phyloP scores from a whole-genome alignment of 2,797 vertebrate species.

The Pseudocheirus occidentalis region DNA sequence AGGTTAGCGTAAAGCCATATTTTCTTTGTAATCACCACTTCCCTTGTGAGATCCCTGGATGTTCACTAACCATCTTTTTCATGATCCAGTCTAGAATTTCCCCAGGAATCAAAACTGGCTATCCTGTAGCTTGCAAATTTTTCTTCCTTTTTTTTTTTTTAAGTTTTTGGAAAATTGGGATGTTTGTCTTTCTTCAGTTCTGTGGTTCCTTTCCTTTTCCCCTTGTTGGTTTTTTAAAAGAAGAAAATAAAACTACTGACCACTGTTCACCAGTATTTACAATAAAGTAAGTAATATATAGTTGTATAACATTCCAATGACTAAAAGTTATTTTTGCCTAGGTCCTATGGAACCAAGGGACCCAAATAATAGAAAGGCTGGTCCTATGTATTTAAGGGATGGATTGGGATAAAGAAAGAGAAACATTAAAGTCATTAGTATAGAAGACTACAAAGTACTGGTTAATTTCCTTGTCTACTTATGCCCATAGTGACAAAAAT shows the following conservation, averaged over 20 bases:
- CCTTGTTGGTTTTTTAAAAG: constrained; percentile 75
- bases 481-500: constrained; percentile 44
- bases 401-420: constrained; percentile 78
- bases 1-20: background rate
- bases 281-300: constrained; percentile 90
- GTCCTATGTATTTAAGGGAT: constrained; percentile 79
- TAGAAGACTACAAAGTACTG: constrained; percentile 84
- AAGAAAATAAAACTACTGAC: constrained; percentile 90
- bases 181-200: background rate
- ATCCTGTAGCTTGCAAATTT: background rate
- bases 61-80: background rate
- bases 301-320: constrained; percentile 86
- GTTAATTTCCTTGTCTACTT: constrained; percentile 75
- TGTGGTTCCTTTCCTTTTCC: background rate
- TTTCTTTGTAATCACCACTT: background rate
- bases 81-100: background rate
- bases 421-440: constrained; percentile 84
- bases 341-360: constrained; percentile 77
- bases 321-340: constrained; percentile 83
- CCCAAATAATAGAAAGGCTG: constrained; percentile 83
- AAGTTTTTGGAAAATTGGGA: background rate
- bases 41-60: background rate
- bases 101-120: background rate
- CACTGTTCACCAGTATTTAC: constrained; percentile 89
- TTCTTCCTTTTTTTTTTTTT: background rate